phyloP scores from a whole-genome alignment of 2,797 vertebrate genomes.

The Gymnodraco acuticeps region DNA sequence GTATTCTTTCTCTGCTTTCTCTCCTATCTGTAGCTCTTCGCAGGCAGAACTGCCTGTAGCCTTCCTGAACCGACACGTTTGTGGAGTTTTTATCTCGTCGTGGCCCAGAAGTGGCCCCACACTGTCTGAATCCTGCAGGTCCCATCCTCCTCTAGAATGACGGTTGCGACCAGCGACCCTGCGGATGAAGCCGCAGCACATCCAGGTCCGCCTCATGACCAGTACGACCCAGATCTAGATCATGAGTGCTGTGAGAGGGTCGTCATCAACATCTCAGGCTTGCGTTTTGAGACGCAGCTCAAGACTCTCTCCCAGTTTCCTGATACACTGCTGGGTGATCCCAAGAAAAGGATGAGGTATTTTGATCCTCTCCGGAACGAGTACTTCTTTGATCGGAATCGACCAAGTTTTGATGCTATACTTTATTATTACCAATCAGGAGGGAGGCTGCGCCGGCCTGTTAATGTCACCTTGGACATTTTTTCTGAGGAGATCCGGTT shows the following conservation, averaged over 20 bases:
- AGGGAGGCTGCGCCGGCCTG: conserved; percentile 94
- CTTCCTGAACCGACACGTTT: conserved; percentile 33
- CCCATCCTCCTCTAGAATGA: conserved; percentile 88
- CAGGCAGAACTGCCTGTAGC: conserved; percentile 41
- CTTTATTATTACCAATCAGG: conserved; percentile 99
- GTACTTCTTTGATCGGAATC: conserved; percentile 98
- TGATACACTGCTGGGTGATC: conserved; percentile 95
- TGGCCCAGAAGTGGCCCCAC: conserved; percentile 62
- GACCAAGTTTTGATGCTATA: conserved; percentile 98
- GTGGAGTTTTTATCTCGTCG: conserved; percentile 38
- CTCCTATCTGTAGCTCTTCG: conserved; percentile 35
- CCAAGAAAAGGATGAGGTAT: conserved; percentile 96
- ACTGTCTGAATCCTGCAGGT: conserved; percentile 77
- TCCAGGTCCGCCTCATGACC: conserved; percentile 86
- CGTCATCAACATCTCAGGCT: conserved; percentile 97
- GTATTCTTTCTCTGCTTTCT: conserved; percentile 43
- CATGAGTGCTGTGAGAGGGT: conserved; percentile 98
- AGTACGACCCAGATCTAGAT: conserved; percentile 84
- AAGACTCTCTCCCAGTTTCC: conserved; percentile 98
- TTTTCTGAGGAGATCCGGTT: conserved; percentile 99
- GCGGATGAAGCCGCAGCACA: conserved; percentile 88
- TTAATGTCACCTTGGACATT: conserved; percentile 97
- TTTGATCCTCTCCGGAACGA: conserved; percentile 98
- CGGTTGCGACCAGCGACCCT: conserved; percentile 95
- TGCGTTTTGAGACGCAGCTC: conserved; percentile 98